Percentiles rank a stretch among this genome's conserved stretches.
Evolutionary conservation across 2,113 vertebrate species (phyloP).

Genomic region (Phalacrocorax brasilianus): DNA sequence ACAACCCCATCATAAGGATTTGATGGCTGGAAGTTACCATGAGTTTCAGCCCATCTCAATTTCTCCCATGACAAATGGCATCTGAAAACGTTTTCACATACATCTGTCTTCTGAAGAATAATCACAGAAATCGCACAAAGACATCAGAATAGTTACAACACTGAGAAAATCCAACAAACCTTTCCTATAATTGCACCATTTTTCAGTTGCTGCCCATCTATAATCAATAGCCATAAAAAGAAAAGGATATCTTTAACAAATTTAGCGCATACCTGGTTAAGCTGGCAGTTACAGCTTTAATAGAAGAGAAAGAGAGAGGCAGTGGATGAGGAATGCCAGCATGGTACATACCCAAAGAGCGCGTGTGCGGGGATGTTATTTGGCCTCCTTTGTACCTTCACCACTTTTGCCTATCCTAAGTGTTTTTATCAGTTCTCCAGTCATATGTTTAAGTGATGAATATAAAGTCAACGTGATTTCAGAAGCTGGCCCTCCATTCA

Average conservation of each 20-base stretch:
- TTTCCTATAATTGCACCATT: neutral
- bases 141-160: neutral
- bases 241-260: neutral
- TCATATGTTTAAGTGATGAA: neutral
- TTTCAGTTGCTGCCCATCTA: neutral
- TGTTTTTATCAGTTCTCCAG: neutral
- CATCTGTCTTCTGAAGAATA: neutral
- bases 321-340: neutral
- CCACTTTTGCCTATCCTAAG: neutral
- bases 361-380: accelerated
- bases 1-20: neutral
- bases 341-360: no score
- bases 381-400: neutral
- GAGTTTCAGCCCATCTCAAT: neutral
- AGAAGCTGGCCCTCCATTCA: neutral
- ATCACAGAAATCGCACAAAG: neutral
- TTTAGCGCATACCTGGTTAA: neutral
- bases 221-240: neutral
- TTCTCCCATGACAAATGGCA: neutral
- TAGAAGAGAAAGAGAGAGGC: neutral
- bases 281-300: neutral
- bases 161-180: neutral
- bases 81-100: neutral
- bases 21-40: neutral
- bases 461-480: neutral